Evolutionary conservation across 2,113 vertebrate species (phyloP).

Genomic region (Hyperoodon ampullatus): DNA sequence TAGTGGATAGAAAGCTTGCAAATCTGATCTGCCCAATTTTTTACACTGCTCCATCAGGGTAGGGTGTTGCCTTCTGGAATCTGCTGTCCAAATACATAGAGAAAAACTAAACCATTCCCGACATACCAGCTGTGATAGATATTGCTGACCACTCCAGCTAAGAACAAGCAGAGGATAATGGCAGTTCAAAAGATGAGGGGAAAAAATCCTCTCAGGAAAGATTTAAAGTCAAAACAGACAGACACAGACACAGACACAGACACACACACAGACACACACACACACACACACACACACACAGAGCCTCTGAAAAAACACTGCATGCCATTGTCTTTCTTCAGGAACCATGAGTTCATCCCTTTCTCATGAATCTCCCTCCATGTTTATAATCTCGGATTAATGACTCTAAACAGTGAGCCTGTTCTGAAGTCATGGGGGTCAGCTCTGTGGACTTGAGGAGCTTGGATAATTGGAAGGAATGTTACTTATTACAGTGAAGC

Average conservation of each 20-base stretch:
- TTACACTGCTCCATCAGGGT: neutral
- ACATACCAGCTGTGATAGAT: neutral
- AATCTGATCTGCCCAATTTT: neutral
- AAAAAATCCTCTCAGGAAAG: neutral
- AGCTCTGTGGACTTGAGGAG: slow-evolving; percentile 68
- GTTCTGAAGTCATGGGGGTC: slow-evolving; percentile 51
- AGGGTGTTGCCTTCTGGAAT: neutral
- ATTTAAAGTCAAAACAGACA: neutral
- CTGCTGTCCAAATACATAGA: neutral
- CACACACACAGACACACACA: neutral
- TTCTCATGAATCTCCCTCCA: slow-evolving; percentile 78
- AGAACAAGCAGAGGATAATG: neutral
- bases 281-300: neutral
- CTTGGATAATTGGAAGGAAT: slow-evolving; percentile 70
- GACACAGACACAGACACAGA: neutral
- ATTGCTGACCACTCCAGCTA: neutral
- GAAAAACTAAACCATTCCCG: neutral
- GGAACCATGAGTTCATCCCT: slow-evolving; percentile 66
- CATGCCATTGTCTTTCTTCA: neutral
- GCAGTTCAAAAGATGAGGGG: neutral
- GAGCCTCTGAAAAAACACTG: slow-evolving; percentile 33
- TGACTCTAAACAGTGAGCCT: slow-evolving; percentile 60
- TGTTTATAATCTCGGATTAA: slow-evolving; percentile 78
- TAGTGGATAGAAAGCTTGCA: neutral
- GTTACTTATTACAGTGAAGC: slow-evolving; percentile 62